Evolutionary conservation across 2,888 invertebrate species (phyloP).

Genomic region (Melanophora roralis): DNA sequence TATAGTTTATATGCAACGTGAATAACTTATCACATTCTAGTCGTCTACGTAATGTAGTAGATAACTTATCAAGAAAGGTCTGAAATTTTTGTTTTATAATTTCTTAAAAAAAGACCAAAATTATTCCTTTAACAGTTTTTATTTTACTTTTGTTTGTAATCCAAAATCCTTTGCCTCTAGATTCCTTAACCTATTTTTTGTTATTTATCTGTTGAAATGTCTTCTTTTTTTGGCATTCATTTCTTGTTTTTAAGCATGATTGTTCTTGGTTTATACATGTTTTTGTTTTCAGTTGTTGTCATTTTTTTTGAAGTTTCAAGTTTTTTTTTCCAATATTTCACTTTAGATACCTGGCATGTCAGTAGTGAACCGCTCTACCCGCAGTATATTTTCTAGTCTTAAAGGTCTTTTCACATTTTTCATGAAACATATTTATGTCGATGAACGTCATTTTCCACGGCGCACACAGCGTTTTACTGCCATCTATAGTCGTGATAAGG

Average conservation of each 20-base stretch:
- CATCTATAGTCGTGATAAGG: conserved; percentile 92
- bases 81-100: conserved; percentile 62
- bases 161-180: neutral
- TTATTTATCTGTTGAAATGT: neutral
- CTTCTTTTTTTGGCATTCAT: neutral
- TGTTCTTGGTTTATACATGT: neutral
- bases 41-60: conserved; percentile 82
- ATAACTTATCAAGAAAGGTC: conserved; percentile 83
- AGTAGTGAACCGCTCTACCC: conserved; percentile 80
- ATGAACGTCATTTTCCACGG: conserved; percentile 85
- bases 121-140: conserved; percentile 32
- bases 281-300: neutral
- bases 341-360: conserved; percentile 79
- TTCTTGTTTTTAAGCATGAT: neutral
- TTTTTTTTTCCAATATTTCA: conserved; percentile 3
- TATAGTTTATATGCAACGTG: conserved; percentile 71
- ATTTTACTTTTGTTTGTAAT: neutral
- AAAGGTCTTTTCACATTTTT: conserved; percentile 71
- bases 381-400: conserved; percentile 71
- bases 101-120: conserved; percentile 29
- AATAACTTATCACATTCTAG: conserved; percentile 79
- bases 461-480: conserved; percentile 89
- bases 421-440: conserved; percentile 79
- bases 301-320: neutral
- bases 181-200: neutral